Conservation (phyloP, 2,113 vertebrate species). For the Misgurnus anguillicaudatus region DNA sequence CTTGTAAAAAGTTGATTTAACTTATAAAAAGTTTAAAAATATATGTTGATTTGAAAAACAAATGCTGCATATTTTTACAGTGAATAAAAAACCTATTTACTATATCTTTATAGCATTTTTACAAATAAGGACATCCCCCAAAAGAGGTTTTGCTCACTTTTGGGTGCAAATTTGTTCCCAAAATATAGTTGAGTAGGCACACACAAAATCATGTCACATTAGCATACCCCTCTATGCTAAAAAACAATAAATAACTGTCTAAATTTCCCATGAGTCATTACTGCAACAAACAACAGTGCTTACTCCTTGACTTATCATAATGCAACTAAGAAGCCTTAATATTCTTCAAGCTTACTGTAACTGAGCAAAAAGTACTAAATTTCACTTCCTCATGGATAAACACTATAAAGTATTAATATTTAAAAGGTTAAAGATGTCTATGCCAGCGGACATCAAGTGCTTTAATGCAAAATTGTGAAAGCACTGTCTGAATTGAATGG, state of each 20-base stretch:
- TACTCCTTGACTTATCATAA: neutral
- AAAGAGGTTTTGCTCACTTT: no score
- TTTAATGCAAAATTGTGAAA: no score
- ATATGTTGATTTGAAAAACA: no score
- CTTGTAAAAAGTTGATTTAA: no score
- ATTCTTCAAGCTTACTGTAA: neutral
- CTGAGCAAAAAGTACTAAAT: neutral
- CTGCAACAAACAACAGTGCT: no score
- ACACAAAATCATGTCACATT: neutral
- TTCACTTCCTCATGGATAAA: neutral
- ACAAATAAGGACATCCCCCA: no score
- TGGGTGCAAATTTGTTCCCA: neutral
- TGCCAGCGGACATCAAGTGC: neutral
- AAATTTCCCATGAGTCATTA: conserved; percentile 16
- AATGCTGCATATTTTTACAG: no score
- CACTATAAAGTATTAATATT: neutral
- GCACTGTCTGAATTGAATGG: no score
- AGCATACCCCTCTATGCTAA: neutral
- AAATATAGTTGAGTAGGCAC: neutral
- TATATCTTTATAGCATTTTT: no score
- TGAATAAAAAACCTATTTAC: no score
- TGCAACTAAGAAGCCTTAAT: no score
- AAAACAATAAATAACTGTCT: neutral
- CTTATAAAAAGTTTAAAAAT: no score
- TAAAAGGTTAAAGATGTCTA: neutral